Evolutionary conservation across 1,140 invertebrate species (phyloP).

Genomic region (Mesaphorura yosii): DNA sequence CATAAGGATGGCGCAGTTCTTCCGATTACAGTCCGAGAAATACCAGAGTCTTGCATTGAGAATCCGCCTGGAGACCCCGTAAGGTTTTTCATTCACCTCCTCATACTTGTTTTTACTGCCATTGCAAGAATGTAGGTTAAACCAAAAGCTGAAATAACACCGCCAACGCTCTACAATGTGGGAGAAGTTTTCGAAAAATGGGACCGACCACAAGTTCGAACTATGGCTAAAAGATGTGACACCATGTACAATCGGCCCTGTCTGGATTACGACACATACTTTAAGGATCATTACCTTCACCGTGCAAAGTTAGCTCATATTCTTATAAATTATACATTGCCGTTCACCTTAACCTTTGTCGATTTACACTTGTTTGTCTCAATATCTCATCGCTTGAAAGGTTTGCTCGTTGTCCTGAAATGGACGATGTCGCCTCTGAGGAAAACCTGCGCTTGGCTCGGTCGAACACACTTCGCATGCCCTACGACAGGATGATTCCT

Average conservation of each 20-base stretch:
- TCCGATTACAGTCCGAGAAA: conserved; percentile 12
- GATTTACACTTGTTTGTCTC: neutral
- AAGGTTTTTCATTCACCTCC: neutral
- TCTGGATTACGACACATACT: conserved; percentile 24
- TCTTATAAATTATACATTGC: neutral
- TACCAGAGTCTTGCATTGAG: conserved; percentile 20
- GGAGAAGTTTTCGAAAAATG: conserved; percentile 25
- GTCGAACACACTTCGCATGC: conserved; percentile 20
- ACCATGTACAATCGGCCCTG: conserved; percentile 25
- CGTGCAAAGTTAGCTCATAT: conserved; percentile 14
- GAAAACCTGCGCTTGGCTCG: conserved; percentile 23
- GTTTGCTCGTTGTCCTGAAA: conserved; percentile 19
- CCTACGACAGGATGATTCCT: conserved; percentile 28
- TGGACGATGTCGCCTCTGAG: conserved; percentile 8
- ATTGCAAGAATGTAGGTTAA: neutral
- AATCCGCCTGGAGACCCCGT: conserved; percentile 24
- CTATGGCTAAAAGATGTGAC: conserved; percentile 22
- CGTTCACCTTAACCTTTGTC: neutral
- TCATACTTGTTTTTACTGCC: conserved; percentile 2
- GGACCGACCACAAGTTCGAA: conserved; percentile 22
- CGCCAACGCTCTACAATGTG: neutral
- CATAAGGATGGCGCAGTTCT: conserved; percentile 28
- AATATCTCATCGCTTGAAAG: conserved; percentile 9
- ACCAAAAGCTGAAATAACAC: conserved; percentile 4
- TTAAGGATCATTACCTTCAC: conserved; percentile 26